A percentile compares a stretch with the other conserved stretches of the same genome.
Evolutionary conservation across 2,797 vertebrate genomes (phyloP).

Genomic region (Galago senegalensis): DNA sequence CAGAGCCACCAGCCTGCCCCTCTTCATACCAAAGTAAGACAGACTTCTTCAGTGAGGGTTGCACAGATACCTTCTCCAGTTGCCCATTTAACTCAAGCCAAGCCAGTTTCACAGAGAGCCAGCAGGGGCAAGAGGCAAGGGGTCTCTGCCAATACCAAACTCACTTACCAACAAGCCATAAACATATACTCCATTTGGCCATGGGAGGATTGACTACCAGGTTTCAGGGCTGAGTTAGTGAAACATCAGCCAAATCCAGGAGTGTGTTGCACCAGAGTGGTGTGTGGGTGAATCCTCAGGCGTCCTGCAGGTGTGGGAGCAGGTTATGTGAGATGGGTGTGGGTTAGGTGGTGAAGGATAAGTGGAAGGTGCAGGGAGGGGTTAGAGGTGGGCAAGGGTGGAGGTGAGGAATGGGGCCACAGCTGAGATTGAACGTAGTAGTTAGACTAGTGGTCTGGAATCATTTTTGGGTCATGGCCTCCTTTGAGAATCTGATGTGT

Average conservation of each 20-base stretch:
- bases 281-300: conserved; percentile 75
- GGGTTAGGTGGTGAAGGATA: conserved; percentile 45
- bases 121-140: background rate
- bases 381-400: conserved; percentile 59
- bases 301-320: conserved; percentile 66
- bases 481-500: conserved; percentile 52
- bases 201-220: conserved; percentile 53
- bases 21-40: background rate
- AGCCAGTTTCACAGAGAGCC: background rate
- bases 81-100: background rate
- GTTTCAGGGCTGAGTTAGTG: conserved; percentile 60
- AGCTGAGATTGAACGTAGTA: background rate
- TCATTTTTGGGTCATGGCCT: conserved; percentile 26
- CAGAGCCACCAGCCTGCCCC: background rate
- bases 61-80: background rate
- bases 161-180: background rate
- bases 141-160: background rate
- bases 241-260: conserved; percentile 45
- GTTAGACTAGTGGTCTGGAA: conserved; percentile 47
- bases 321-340: conserved; percentile 74
- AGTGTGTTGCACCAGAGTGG: conserved; percentile 73
- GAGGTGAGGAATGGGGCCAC: conserved; percentile 22
- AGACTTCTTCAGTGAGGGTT: background rate
- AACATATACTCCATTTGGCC: conserved; percentile 2
- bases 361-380: conserved; percentile 51